These are phyloP conservation scores for Eulithis prunata DNA, from an alignment of 2,888 invertebrate genomes.

Conservation along the genomic window DNA sequence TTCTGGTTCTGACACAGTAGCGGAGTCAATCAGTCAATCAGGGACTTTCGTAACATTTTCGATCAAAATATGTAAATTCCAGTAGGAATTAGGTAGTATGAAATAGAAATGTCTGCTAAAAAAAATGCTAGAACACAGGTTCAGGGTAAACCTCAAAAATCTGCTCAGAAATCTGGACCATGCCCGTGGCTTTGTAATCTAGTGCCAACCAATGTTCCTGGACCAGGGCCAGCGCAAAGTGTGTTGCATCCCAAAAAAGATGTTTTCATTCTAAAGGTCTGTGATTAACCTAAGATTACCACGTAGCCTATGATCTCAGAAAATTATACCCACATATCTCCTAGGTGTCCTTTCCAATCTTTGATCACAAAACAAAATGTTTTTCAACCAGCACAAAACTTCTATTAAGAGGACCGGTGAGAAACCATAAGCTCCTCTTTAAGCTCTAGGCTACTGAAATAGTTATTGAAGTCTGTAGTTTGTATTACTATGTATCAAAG, in stretches of 20 bases:
- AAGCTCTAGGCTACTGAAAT: neutral
- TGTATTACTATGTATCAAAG: neutral
- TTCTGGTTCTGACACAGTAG: no score
- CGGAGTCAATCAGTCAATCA: no score
- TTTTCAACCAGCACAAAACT: no score
- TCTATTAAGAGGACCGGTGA: no score
- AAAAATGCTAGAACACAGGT: constrained; percentile 51
- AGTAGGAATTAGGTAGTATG: constrained; percentile 3
- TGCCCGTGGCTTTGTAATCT: constrained; percentile 64
- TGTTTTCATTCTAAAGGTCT: constrained; percentile 85
- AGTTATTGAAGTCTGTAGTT: no score
- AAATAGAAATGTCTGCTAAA: constrained; percentile 19
- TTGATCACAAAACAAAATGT: no score
- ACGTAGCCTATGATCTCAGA: neutral
- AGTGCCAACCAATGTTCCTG: constrained; percentile 66
- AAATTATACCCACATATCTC: no score
- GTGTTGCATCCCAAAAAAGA: constrained; percentile 85
- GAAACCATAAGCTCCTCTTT: no score
- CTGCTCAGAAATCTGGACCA: constrained; percentile 30
- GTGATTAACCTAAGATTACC: neutral
- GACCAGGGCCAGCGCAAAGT: constrained; percentile 62
- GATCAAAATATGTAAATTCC: constrained; percentile 25
- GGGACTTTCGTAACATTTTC: neutral
- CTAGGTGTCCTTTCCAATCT: no score
- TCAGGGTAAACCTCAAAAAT: constrained; percentile 39